Percentiles rank a stretch among this genome's conserved stretches.
Evolutionary conservation across 2,113 vertebrate species (phyloP).

Genomic region (Rhea americana): DNA sequence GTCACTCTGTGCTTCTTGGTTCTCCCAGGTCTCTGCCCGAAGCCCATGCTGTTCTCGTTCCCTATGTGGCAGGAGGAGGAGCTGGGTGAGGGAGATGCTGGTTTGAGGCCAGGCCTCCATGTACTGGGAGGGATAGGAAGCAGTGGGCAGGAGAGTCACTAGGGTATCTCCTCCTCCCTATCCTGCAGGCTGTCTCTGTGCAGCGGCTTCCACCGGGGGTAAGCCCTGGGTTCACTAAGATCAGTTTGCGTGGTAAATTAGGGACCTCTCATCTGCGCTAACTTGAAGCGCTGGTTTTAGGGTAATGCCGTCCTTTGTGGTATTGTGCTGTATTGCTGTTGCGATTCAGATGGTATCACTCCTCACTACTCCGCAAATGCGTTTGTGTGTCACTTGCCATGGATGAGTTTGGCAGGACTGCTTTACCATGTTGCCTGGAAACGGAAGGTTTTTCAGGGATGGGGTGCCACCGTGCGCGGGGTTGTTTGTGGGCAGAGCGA

Average conservation of each 20-base stretch:
- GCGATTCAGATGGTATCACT: not conserved
- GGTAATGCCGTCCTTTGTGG: not conserved
- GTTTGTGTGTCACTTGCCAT: not conserved
- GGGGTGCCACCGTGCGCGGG: not conserved
- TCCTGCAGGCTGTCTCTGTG: not conserved
- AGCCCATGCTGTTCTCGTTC: not conserved
- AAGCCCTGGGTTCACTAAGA: not conserved
- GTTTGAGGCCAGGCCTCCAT: not conserved
- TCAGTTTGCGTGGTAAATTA: not conserved
- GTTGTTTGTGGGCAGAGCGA: not conserved
- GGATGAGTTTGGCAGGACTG: not conserved
- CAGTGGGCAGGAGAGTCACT: not conserved
- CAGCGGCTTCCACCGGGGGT: not conserved
- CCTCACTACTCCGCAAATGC: not conserved
- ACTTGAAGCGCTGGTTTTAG: not conserved
- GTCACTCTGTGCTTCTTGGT: not conserved
- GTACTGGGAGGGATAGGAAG: not conserved
- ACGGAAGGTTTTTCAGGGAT: not conserved
- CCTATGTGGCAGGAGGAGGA: not conserved
- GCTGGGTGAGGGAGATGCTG: not conserved
- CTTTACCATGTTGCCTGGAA: not conserved
- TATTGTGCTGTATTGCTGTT: not conserved
- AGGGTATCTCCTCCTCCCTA: not conserved
- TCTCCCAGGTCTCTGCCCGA: not conserved
- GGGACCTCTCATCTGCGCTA: not conserved